phyloP scores from a whole-genome alignment of 2,888 invertebrate species.

The Euproctis similis region DNA sequence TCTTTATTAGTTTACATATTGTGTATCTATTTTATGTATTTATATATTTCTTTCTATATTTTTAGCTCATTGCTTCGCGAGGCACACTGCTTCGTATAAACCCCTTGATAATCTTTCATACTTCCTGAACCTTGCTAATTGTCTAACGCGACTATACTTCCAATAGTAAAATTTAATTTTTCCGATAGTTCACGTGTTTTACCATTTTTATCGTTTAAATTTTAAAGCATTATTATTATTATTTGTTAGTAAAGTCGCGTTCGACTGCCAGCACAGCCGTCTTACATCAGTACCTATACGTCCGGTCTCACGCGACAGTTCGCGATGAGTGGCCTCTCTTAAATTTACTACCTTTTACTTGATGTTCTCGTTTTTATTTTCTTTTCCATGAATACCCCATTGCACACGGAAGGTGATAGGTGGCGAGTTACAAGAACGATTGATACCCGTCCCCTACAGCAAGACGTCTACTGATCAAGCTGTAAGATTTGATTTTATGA shows the following conservation, averaged over 20 bases:
- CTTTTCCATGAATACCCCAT: constrained; percentile 87
- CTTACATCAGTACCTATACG: background rate
- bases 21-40: constrained; percentile 45
- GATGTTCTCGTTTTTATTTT: constrained; percentile 75
- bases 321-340: constrained; percentile 29
- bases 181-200: too few species aligned
- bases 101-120: constrained; percentile 48
- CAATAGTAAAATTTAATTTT: background rate
- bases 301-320: constrained; percentile 8
- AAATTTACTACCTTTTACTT: constrained; percentile 56
- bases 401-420: constrained; percentile 99
- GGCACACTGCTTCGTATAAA: constrained; percentile 64
- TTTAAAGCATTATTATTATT: too few species aligned
- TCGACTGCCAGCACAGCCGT: constrained; percentile 23
- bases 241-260: constrained; percentile 19
- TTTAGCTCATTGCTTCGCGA: constrained; percentile 63
- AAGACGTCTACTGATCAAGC: constrained; percentile 99
- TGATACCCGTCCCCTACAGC: constrained; percentile 99
- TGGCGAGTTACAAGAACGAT: constrained; percentile 99
- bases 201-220: too few species aligned
- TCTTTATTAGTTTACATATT: constrained; percentile 46
- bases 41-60: constrained; percentile 44
- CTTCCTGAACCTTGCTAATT: constrained; percentile 36
- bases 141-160: constrained; percentile 43
- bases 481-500: constrained; percentile 84